phyloP scores from a whole-genome alignment of 1,140 invertebrate species.

The Zophobas morio region DNA sequence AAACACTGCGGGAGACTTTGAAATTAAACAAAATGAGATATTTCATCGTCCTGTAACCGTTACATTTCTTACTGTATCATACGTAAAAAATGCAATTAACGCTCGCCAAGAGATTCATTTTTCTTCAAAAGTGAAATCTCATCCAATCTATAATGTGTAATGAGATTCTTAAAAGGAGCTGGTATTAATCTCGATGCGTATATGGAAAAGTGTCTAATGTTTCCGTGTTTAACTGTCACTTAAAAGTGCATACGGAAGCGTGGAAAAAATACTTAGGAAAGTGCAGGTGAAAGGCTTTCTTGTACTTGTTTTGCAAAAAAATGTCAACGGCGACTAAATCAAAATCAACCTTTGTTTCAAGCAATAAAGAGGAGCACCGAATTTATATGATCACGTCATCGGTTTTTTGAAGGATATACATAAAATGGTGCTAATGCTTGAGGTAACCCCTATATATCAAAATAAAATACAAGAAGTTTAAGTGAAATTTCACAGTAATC shows the following conservation, averaged over 20 bases:
- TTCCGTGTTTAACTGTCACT: background rate
- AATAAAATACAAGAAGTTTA: no score
- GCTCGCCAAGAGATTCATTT: background rate
- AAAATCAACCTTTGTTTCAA: background rate
- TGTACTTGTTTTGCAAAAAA: background rate
- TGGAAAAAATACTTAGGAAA: no score
- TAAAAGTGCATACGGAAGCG: no score
- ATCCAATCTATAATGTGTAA: slow-evolving; percentile 4
- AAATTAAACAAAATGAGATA: slow-evolving; percentile 28
- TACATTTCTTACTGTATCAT: background rate
- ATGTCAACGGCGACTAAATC: background rate
- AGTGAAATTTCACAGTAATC: no score
- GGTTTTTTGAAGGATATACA: no score
- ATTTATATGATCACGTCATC: no score
- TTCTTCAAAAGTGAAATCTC: slow-evolving; percentile 24
- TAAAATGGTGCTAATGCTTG: no score
- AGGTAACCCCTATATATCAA: no score
- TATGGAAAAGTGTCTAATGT: background rate
- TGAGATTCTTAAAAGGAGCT: background rate
- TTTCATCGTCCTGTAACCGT: background rate
- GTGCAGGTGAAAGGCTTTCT: background rate
- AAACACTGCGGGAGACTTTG: background rate
- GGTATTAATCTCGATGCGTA: background rate
- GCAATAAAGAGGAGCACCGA: no score
- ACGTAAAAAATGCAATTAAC: slow-evolving; percentile 3